Conservation (phyloP, 2,888 invertebrate genomes). For the Drosophila vallismaia region DNA sequence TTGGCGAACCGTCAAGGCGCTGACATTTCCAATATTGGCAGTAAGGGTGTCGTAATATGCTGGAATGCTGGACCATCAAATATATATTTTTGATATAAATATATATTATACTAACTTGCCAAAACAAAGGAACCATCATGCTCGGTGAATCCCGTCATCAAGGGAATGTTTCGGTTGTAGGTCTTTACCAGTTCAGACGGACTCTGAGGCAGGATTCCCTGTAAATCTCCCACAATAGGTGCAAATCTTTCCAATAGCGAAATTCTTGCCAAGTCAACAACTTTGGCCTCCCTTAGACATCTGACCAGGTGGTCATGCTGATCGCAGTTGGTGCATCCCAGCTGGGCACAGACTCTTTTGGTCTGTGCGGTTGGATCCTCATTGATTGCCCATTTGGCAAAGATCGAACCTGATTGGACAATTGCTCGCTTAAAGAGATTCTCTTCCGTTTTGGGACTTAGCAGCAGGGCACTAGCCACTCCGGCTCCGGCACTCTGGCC, state of each 20-base stretch:
- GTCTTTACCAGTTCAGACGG: constrained; percentile 66
- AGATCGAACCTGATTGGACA: constrained; percentile 85
- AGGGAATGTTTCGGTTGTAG: constrained; percentile 71
- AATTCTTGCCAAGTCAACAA: constrained; percentile 44
- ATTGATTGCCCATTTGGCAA: constrained; percentile 85
- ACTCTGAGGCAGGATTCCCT: constrained; percentile 67
- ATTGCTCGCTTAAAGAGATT: constrained; percentile 84
- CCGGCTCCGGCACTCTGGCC: constrained; percentile 86
- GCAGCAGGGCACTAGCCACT: constrained; percentile 83
- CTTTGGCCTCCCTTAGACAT: constrained; percentile 49
- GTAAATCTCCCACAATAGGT: constrained; percentile 66
- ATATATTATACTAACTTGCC: constrained; percentile 77
- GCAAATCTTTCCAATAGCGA: constrained; percentile 63
- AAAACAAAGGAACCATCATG: constrained; percentile 84
- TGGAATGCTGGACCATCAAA: no score
- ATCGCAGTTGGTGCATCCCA: constrained; percentile 53
- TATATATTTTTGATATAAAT: no score
- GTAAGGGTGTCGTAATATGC: constrained; percentile 59
- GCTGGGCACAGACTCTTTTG: constrained; percentile 43
- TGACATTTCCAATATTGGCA: constrained; percentile 45
- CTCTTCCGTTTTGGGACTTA: constrained; percentile 82
- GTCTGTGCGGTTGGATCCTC: constrained; percentile 79
- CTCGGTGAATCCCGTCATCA: constrained; percentile 84
- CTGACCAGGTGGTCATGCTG: constrained; percentile 24
- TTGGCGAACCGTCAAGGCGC: constrained; percentile 65